These are phyloP conservation scores for Eolophus roseicapilla DNA, from an alignment of 2,113 vertebrate species.

Conservation along the genomic window DNA sequence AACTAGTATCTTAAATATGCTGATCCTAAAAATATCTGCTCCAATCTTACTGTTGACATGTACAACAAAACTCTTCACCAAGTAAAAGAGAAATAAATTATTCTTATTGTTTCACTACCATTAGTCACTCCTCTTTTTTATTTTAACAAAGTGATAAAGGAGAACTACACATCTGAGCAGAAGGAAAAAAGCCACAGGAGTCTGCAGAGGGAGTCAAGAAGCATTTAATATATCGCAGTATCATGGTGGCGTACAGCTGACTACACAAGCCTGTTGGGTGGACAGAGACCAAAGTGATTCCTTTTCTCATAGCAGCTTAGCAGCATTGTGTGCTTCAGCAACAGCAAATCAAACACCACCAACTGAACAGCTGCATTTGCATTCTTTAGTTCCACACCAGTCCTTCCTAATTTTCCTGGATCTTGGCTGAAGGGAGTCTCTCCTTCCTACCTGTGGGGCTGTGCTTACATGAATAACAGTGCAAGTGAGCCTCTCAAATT, in stretches of 20 bases:
- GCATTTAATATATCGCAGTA: neutral
- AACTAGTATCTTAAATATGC: neutral
- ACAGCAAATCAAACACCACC: neutral
- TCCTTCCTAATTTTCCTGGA: neutral
- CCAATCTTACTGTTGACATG: neutral
- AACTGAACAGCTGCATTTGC: neutral
- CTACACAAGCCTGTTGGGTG: neutral
- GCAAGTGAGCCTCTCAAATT: neutral
- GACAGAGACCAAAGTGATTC: neutral
- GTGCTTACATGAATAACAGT: neutral
- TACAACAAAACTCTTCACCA: neutral
- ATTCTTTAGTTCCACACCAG: neutral
- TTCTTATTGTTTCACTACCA: neutral
- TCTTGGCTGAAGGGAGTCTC: neutral
- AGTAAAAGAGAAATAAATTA: neutral
- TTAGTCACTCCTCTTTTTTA: neutral
- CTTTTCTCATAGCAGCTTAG: neutral
- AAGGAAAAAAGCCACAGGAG: neutral
- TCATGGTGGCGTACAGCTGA: neutral
- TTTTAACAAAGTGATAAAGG: neutral
- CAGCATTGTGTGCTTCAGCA: neutral
- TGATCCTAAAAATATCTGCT: neutral
- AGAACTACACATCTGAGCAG: neutral
- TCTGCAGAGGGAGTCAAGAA: neutral
- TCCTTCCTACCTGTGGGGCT: neutral